A percentile compares a stretch with the other conserved stretches of the same genome.
Evolutionary conservation across 2,888 invertebrate species (phyloP).

Genomic region (Boloria euphrosyne): DNA sequence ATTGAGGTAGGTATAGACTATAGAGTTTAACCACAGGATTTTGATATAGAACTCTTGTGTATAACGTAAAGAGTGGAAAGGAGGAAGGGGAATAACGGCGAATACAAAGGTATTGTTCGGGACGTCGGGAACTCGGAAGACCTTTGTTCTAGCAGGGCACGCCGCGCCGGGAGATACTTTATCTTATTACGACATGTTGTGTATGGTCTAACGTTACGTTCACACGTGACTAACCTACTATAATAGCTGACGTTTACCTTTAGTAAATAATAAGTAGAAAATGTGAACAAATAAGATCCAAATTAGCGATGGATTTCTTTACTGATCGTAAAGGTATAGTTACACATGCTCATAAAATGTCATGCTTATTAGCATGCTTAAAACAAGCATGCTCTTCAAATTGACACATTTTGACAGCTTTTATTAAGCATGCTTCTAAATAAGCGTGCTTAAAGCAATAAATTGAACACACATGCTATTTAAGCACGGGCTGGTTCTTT

Average conservation of each 20-base stretch:
- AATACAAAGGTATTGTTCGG: constrained; percentile 40
- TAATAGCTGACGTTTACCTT: constrained; percentile 19
- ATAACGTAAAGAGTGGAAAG: constrained; percentile 29
- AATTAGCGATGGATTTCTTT: not conserved
- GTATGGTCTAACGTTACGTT: constrained; percentile 52
- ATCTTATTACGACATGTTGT: constrained; percentile 74
- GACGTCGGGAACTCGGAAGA: constrained; percentile 44
- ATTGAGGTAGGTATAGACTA: constrained; percentile 27
- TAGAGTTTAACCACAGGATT: constrained; percentile 26
- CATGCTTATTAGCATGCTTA: too few species aligned
- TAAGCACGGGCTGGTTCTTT: too few species aligned
- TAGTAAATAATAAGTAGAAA: not conserved
- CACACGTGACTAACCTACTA: constrained; percentile 23
- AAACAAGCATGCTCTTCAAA: too few species aligned
- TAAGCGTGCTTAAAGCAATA: too few species aligned
- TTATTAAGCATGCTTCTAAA: too few species aligned
- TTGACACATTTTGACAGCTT: too few species aligned
- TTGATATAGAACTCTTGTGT: constrained; percentile 34
- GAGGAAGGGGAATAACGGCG: constrained; percentile 29
- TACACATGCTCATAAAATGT: too few species aligned
- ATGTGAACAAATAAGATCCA: not conserved
- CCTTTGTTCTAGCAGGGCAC: constrained; percentile 70
- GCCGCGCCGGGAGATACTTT: constrained; percentile 60
- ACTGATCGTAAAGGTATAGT: too few species aligned
- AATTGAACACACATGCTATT: too few species aligned